Evolutionary conservation across 2,888 invertebrate species (phyloP).

Genomic region (Trichacis sp.): DNA sequence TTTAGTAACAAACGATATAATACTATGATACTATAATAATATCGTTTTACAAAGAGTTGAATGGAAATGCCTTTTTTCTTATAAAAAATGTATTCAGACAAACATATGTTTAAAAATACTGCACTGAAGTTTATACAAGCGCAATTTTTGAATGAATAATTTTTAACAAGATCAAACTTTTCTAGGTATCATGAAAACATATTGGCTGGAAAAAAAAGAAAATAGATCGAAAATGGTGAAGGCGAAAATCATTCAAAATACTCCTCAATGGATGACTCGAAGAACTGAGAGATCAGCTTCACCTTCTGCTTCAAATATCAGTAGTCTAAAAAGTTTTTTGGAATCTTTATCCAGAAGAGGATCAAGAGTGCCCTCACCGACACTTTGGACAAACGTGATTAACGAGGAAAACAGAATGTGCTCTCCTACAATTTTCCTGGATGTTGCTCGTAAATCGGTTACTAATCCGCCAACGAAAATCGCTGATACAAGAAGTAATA

Average conservation of each 20-base stretch:
- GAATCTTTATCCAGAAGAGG: constrained; percentile 42
- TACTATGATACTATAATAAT: too few species aligned
- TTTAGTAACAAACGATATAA: too few species aligned
- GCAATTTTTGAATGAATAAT: too few species aligned
- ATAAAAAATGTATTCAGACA: too few species aligned
- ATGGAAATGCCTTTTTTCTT: too few species aligned
- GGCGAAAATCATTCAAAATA: constrained; percentile 58
- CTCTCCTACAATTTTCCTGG: constrained; percentile 87
- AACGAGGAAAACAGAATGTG: constrained; percentile 80
- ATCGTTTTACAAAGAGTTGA: too few species aligned
- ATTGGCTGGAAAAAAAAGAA: constrained; percentile 84
- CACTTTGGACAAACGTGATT: constrained; percentile 54
- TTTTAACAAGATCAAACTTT: too few species aligned
- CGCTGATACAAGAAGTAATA: constrained; percentile 60
- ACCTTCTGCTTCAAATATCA: too few species aligned
- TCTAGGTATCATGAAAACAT: constrained; percentile 93
- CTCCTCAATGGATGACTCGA: constrained; percentile 63
- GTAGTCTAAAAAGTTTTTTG: constrained; percentile 25
- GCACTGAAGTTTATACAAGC: too few species aligned
- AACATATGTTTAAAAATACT: too few species aligned
- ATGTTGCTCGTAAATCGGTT: constrained; percentile 83
- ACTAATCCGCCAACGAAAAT: constrained; percentile 80
- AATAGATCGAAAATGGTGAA: constrained; percentile 72
- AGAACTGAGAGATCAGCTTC: constrained; percentile 65
- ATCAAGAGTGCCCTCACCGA: constrained; percentile 50